phyloP scores from a whole-genome alignment of 2,797 vertebrate species.

The Aldrovandia affinis region DNA sequence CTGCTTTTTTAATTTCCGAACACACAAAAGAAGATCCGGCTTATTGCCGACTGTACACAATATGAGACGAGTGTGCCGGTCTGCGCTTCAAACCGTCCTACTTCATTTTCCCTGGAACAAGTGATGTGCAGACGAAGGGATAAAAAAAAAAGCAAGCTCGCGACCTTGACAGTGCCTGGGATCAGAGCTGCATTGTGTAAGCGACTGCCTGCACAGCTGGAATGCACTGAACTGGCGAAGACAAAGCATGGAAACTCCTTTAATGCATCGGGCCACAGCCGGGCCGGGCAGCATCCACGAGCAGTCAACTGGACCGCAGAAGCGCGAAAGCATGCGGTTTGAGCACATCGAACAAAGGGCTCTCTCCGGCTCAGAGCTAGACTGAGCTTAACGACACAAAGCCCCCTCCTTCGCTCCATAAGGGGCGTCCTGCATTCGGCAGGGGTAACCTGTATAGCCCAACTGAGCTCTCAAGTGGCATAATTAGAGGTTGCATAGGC shows the following conservation, averaged over 20 bases:
- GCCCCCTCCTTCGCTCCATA: not conserved
- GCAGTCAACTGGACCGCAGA: not conserved
- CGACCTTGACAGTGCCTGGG: not conserved
- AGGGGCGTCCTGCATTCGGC: not conserved
- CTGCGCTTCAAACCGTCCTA: not conserved
- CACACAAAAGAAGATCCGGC: not conserved
- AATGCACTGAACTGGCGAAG: not conserved
- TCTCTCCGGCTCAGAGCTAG: not conserved
- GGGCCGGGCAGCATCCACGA: not conserved
- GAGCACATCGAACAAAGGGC: not conserved
- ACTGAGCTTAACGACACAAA: not conserved
- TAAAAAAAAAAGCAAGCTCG: not conserved
- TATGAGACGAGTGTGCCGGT: not conserved
- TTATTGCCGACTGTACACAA: not conserved
- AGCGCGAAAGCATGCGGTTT: not conserved
- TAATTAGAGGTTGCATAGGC: not conserved
- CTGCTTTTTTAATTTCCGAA: not conserved
- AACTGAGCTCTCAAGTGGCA: not conserved
- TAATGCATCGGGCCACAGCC: not conserved
- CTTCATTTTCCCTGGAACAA: not conserved
- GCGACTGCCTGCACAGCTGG: not conserved
- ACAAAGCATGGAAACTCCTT: not conserved
- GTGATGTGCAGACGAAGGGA: not conserved
- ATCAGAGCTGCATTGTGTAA: not conserved
- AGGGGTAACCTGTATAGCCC: not conserved